Evolutionary conservation across 2,888 invertebrate genomes (phyloP), one percentile per base, ranked within the genome.

Genomic region (Zele albiditarsus): DNA sequence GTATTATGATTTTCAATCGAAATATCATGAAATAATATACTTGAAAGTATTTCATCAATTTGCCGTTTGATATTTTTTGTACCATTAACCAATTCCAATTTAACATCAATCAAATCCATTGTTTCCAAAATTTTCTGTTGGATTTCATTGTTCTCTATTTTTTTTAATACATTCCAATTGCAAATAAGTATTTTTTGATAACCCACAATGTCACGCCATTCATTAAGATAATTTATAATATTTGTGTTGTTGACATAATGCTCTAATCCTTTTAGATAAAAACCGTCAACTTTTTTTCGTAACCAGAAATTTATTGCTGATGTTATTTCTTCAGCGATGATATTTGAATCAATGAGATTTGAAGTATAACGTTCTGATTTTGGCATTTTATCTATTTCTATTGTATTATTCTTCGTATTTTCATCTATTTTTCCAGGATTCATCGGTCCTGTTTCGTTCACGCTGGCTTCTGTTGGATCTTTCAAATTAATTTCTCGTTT

Each of bases 261-360:
- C 84, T 95, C 94, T 27, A 96, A 88, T 12, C 95, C 95, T 88
- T 96, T 96, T 8, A 98, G 90, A 86, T 97, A 96, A 88, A 98
- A 96, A 0, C 98, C 98, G 89, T 97, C 96, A 3, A 97, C 94
- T 8, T 95, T 95, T 78, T 93, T 91, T n/a, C 91, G 90, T 28
- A 93, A 86, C 96, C 96, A 96, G 83, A 92, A 92, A 28, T 90
- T 87, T 20, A 96, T 87, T 0, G 93, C 93, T 42, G 91, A 89
- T 77, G 93, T 91, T 67, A 95, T 91, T 0, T 81, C 77, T 46
- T 85, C 81, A 23, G 79, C 67, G 20, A 49, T 46, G 12, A 49
- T 23, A 16, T 75, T 72, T 2, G 67, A 62, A 69, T 76, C 70
- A 0, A 73, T 66, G 25, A 66, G 68, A 77, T 79, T 80, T 6